Base-by-base conservation (phyloP, 1,140 invertebrate genomes). In the Leptinotarsa texana region DNA sequence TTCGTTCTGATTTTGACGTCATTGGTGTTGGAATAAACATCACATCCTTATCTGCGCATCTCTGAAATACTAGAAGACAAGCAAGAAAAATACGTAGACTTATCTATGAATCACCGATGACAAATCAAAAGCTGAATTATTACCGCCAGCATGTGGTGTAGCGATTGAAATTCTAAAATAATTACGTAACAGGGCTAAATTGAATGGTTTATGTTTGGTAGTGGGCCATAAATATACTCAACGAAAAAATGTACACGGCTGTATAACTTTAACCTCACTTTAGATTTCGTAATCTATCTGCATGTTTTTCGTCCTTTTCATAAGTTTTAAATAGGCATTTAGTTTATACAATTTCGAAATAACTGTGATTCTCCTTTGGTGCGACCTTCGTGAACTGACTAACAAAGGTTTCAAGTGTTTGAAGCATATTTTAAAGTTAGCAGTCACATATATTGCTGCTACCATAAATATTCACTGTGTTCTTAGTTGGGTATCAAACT, bases 121-220 rank as follows among this genome's bases (percentile, higher is more conserved):
- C 51, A 57, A 57, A 57, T 57, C 51, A 57, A n/a, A 57, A 57
- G 15, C 6, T 57, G 51, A 57, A 57, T 57, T 17, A 57, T 5
- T 57, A 57, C 51, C 3, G 51, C 17, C 2, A 17, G 15, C 51
- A 57, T 57, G 51, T 57, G 51, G 51, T n/a, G 17, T 17, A 57
- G 51, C 51, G 51, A 57, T 57, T 57, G 51, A n/a, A 42, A 57
- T 57, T 57, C n/a, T 57, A 57, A 57, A 57, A 18, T 57, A 18
- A 57, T 57, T 18, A 57, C n/a, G 15, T 57, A 57, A 57, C 51
- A 15, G 51, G 51, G n/a, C 51, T 57, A 18, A 57, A 17, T 57
- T 18, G 51, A 57, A 57, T 17, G 51, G 51, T 57, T 57, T 57
- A 57, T 57, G n/a, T 15, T 17, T 57, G 33, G 51, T 57, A 57